phyloP scores from a whole-genome alignment of 2,797 vertebrate genomes.

The Urocyon cinereoargenteus region DNA sequence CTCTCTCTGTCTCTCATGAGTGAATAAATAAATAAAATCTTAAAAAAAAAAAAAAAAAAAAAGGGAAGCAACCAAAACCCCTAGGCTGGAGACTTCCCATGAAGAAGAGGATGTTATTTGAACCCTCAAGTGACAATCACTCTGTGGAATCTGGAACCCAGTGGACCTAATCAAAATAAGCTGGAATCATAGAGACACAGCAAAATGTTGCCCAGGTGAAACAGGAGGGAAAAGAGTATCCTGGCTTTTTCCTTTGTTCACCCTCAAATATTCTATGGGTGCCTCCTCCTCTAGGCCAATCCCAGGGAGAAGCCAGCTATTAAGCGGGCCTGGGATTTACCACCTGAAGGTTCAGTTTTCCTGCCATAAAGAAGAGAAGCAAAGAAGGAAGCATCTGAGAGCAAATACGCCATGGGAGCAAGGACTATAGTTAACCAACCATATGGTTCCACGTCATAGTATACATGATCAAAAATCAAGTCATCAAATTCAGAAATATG shows the following conservation, averaged over 20 bases:
- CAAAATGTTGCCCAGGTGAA: not conserved
- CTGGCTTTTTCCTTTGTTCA: not conserved
- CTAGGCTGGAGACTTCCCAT: not conserved
- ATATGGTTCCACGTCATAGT: too few species aligned
- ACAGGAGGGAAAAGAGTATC: not conserved
- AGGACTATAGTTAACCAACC: not conserved
- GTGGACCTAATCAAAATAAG: not conserved
- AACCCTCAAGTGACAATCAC: not conserved
- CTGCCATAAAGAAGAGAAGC: not conserved
- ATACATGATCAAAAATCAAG: not conserved
- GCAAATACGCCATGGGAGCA: not conserved
- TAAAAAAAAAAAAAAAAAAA: too few species aligned
- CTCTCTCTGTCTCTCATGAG: too few species aligned
- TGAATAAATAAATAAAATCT: too few species aligned
- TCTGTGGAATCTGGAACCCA: not conserved
- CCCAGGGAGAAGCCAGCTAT: not conserved
- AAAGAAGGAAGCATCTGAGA: not conserved
- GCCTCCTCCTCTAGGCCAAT: not conserved
- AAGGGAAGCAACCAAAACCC: not conserved
- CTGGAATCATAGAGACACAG: not conserved
- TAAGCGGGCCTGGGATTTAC: not conserved
- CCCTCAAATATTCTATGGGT: not conserved
- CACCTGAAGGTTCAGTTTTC: not conserved
- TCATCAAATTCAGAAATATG: not conserved
- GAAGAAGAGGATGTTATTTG: not conserved